Percentiles rank a stretch among this genome's conserved stretches.
Conservation (phyloP, 2,888 invertebrate genomes). For the Laspeyria flexula region DNA sequence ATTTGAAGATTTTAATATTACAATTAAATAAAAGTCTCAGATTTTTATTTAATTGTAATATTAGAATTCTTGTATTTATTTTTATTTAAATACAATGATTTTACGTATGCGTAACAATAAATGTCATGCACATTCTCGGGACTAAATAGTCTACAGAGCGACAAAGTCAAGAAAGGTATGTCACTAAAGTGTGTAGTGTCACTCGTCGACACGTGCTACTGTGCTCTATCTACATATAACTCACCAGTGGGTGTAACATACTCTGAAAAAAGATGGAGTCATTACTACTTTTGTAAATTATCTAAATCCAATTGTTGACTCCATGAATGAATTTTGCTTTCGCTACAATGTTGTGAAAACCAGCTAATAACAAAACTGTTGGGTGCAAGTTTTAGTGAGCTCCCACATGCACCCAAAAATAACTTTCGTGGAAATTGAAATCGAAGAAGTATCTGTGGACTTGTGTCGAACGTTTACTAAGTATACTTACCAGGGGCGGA, state of each 20-base stretch:
- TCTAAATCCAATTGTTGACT: constrained; percentile 80
- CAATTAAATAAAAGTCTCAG: too few species aligned
- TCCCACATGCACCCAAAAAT: constrained; percentile 47
- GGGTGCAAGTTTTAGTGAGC: constrained; percentile 41
- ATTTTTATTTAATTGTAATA: too few species aligned
- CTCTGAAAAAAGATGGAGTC: constrained; percentile 86
- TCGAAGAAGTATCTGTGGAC: constrained; percentile 17
- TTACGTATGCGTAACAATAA: neutral
- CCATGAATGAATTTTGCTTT: constrained; percentile 73
- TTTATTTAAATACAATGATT: too few species aligned
- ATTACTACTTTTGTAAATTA: constrained; percentile 74
- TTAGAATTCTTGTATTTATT: too few species aligned
- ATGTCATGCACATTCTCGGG: constrained; percentile 15
- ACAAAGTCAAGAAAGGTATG: constrained; percentile 24
- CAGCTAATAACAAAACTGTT: constrained; percentile 30
- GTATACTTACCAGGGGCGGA: too few species aligned
- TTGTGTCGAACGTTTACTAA: constrained; percentile 17
- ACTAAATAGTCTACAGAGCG: constrained; percentile 11
- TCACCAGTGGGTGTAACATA: constrained; percentile 86
- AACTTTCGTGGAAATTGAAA: constrained; percentile 20
- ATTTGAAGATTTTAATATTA: too few species aligned
- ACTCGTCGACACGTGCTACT: constrained; percentile 54
- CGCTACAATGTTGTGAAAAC: constrained; percentile 45
- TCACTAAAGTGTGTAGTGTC: constrained; percentile 35
- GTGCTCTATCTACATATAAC: constrained; percentile 74